A percentile compares a stretch with the other conserved stretches of the same genome.
Conservation (phyloP, 35 echinoderm and acorn worm species). For the Patiria miniata region DNA sequence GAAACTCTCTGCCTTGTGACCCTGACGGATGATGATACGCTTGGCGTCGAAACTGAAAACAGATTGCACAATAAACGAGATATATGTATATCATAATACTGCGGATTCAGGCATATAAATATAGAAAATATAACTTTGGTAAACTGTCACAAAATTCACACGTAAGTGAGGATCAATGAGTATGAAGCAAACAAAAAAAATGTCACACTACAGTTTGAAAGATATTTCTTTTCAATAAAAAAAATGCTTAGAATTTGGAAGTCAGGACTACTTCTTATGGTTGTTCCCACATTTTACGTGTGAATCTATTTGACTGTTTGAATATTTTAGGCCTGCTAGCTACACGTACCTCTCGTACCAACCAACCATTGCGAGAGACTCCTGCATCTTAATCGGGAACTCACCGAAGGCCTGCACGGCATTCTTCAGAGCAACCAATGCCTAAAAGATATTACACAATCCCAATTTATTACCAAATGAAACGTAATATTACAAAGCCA, state of each 20-base stretch:
- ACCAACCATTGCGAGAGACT: slow-evolving; percentile 70
- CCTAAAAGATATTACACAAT: slow-evolving; percentile 46
- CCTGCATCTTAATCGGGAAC: slow-evolving; percentile 89
- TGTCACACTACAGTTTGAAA: too few species aligned
- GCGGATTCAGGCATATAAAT: neutral
- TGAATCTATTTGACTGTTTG: neutral
- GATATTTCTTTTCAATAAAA: too few species aligned
- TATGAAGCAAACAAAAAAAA: too few species aligned
- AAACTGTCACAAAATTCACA: neutral
- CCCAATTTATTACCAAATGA: neutral
- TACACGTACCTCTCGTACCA: slow-evolving; percentile 82
- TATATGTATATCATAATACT: neutral
- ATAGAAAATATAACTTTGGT: neutral
- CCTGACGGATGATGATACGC: slow-evolving; percentile 80
- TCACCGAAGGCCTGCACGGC: slow-evolving; percentile 73
- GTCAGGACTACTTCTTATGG: too few species aligned
- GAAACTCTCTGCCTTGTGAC: slow-evolving; percentile 73
- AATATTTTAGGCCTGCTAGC: neutral
- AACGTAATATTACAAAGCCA: too few species aligned
- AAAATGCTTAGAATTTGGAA: too few species aligned
- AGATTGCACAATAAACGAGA: neutral
- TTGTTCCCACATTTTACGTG: too few species aligned
- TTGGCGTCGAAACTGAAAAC: slow-evolving; percentile 64
- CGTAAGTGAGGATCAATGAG: too few species aligned
- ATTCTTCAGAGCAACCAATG: slow-evolving; percentile 56